These are phyloP conservation scores for Chironomus striatipennis DNA, from an alignment of 1,140 invertebrate species.

Conservation along the genomic window DNA sequence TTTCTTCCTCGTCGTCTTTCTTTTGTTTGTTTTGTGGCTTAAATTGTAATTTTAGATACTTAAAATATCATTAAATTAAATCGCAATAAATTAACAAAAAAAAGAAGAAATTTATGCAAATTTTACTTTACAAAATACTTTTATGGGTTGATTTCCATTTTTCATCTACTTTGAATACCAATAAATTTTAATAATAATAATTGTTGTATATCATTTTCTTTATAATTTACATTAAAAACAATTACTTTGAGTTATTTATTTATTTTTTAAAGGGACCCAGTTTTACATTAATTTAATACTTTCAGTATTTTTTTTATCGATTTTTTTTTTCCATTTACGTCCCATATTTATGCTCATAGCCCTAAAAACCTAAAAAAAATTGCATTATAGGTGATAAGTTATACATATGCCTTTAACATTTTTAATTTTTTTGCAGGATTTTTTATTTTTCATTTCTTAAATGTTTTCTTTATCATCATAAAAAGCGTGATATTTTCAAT, in stretches of 20 bases:
- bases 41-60: background rate
- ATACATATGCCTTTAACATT: background rate
- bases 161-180: background rate
- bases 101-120: background rate
- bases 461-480: background rate
- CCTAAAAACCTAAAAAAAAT: background rate
- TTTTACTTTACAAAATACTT: background rate
- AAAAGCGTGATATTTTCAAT: background rate
- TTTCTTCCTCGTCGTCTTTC: background rate
- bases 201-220: background rate
- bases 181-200: background rate
- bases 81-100: background rate
- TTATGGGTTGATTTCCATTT: background rate
- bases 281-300: background rate
- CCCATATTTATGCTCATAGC: background rate
- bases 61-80: background rate
- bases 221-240: conserved; percentile 15
- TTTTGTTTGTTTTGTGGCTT: no score
- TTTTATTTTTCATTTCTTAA: background rate
- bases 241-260: background rate
- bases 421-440: background rate
- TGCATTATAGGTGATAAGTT: conserved; percentile 1
- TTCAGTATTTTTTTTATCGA: background rate
- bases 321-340: background rate
- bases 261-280: background rate